Base-by-base conservation (phyloP, 2,113 vertebrate species). In the Myiopsitta monachus region DNA sequence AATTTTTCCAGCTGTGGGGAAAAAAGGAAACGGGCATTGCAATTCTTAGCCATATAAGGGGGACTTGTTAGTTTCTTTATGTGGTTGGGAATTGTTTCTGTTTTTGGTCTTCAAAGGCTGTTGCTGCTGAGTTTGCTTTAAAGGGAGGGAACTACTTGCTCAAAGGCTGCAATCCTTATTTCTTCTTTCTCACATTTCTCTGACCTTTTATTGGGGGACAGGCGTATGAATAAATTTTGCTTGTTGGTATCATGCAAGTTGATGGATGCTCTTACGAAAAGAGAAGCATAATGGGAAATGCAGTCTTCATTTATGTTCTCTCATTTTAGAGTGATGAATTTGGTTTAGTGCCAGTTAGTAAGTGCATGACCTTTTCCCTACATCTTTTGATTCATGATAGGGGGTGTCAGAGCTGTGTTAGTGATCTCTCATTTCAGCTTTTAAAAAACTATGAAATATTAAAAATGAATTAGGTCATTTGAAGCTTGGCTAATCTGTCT, bases 361-460 rank as follows among this genome's bases (percentile, higher is more conserved):
- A 95, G 90, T 78, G 82, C 72, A 61, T 68, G 86, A 96, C 93
- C 88, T 96, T 95, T 96, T 83, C 84, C 92, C 90, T 87, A 92
- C 83, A 92, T 95, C 83, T 91, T 92, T 92, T 95, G 91, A 86
- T 94, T 96, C 87, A 36, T 92, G 92, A 79, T 67, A 26, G 46
- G 64, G 90, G 83, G 80, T 68, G 93, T 94, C 67, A 63, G 87
- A 92, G 87, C 90, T 10, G 6, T 59, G 75, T 88, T 94, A 83
- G 90, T 54, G 83, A 93, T 96, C 94, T 95, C 90, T 92, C 4
- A 1, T 86, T 97, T 87, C 88, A 74, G 76, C 95, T 93, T 92
- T 96, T 95, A 95, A 94, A 89, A 90, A 96, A 96, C 82, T 92
- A 93, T 94, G 95, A 96, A 97, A 97, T 95, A 97, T 96, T 96